phyloP scores from a whole-genome alignment of 2,888 invertebrate species.

The Hirtodrosophila confusa region DNA sequence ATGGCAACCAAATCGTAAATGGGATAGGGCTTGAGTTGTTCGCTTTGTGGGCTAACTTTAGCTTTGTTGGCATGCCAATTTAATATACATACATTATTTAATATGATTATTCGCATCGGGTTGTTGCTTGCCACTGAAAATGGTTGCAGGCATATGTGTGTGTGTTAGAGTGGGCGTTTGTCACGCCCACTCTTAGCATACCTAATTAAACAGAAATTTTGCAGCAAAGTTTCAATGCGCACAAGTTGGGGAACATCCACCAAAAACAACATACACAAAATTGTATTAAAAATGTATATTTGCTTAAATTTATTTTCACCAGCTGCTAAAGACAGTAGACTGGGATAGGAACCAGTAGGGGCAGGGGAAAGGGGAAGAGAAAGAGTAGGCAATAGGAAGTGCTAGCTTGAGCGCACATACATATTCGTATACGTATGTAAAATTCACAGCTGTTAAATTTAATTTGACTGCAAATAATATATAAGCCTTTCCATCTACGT shows the following conservation, averaged over 20 bases:
- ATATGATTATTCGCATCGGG: constrained; percentile 57
- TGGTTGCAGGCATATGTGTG: constrained; percentile 31
- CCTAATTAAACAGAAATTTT: constrained; percentile 73
- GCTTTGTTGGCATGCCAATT: constrained; percentile 26
- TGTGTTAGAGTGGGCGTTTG: background rate
- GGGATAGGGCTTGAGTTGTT: constrained; percentile 15
- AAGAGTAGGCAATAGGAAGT: background rate
- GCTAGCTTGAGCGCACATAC: constrained; percentile 31
- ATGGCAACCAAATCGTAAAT: constrained; percentile 30
- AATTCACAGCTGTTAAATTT: constrained; percentile 73
- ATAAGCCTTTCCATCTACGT: constrained; percentile 45
- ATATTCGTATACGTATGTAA: constrained; percentile 38
- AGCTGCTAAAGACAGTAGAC: constrained; percentile 13
- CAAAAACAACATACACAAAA: constrained; percentile 48
- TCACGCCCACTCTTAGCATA: constrained; percentile 54
- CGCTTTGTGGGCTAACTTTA: constrained; percentile 13
- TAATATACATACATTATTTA: constrained; percentile 64
- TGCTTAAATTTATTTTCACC: constrained; percentile 67
- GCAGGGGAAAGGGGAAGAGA: background rate
- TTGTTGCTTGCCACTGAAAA: constrained; percentile 13
- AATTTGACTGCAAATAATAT: constrained; percentile 79
- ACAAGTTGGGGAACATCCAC: constrained; percentile 50
- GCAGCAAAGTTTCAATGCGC: constrained; percentile 57
- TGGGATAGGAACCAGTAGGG: background rate
- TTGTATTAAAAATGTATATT: constrained; percentile 79